These are phyloP conservation scores for Pecten maximus DNA, from an alignment of 2,888 invertebrate genomes.

Conservation along the genomic window DNA sequence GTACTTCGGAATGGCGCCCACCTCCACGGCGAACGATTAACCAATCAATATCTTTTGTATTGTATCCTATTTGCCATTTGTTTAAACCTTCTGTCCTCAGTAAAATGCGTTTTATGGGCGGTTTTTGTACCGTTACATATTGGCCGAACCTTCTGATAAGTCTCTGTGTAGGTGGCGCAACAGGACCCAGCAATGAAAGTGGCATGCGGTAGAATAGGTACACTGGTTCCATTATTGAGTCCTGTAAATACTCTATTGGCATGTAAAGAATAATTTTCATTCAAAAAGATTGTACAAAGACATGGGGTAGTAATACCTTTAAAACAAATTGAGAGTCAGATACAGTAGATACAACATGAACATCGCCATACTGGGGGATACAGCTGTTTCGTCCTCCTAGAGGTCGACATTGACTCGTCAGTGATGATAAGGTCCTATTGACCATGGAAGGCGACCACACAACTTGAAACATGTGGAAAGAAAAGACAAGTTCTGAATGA, in stretches of 20 bases:
- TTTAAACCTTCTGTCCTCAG: neutral
- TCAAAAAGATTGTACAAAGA: no score
- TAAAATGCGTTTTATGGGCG: neutral
- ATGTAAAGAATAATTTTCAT: neutral
- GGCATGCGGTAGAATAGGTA: neutral
- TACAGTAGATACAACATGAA: no score
- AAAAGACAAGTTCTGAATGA: no score
- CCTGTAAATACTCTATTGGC: neutral
- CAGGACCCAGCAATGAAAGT: neutral
- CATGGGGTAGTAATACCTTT: no score
- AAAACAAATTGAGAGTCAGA: no score
- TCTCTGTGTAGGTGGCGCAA: neutral
- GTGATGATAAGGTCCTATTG: no score
- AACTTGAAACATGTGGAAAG: no score
- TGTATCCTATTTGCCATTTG: neutral
- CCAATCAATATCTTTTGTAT: neutral
- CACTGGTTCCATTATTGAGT: neutral
- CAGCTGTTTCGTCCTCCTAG: no score
- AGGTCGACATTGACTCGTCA: no score
- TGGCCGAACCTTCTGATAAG: neutral
- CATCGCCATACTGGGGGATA: no score
- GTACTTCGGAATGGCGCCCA: neutral
- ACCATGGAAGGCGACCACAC: no score
- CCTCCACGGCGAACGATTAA: neutral
- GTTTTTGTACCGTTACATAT: neutral